Conservation (phyloP, 2,113 vertebrate genomes). For the Vulpes lagopus region DNA sequence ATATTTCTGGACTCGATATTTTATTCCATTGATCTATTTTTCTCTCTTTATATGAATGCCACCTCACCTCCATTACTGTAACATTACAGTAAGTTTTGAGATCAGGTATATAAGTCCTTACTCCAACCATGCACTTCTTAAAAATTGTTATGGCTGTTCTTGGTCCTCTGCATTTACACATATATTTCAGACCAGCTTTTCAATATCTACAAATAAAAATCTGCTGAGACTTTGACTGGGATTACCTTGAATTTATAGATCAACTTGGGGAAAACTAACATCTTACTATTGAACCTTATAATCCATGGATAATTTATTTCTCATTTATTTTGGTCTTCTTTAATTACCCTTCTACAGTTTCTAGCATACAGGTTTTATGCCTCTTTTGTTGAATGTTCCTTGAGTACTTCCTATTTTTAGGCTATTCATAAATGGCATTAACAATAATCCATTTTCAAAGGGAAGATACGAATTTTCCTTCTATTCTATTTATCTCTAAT, state of each 20-base stretch:
- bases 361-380: background rate
- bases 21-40: slow-evolving; percentile 32
- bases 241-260: background rate
- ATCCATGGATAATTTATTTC: background rate
- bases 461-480: background rate
- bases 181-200: background rate
- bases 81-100: slow-evolving; percentile 9
- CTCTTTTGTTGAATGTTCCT: slow-evolving; percentile 13
- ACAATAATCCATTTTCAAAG: background rate
- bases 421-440: background rate
- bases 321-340: slow-evolving; percentile 1
- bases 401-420: slow-evolving; percentile 9
- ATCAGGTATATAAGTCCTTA: background rate
- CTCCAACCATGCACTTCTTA: background rate
- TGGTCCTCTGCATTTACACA: background rate
- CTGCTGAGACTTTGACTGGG: background rate
- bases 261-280: slow-evolving; percentile 11
- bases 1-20: background rate
- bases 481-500: background rate
- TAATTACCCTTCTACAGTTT: background rate
- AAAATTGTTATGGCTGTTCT: background rate
- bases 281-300: slow-evolving; percentile 6
- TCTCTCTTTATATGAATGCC: background rate
- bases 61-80: background rate
- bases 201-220: background rate